phyloP scores from a whole-genome alignment of 37 sponge, comb jelly and placozoan species.

The Geodia barretti region DNA sequence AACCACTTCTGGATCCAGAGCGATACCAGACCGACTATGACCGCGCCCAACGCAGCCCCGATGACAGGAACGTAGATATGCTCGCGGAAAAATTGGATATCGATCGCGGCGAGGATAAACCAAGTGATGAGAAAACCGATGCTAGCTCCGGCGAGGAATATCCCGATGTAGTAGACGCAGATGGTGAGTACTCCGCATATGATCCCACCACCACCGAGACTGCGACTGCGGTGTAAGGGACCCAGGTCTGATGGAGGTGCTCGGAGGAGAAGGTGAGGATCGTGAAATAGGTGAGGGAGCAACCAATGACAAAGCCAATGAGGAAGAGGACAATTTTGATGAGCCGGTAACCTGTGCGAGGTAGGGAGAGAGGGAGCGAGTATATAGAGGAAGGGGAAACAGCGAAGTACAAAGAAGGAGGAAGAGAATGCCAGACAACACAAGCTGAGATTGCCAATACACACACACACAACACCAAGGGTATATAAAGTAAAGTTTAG shows the following conservation, averaged over 20 bases:
- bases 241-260: conserved; percentile 14
- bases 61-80: conserved; percentile 53
- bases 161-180: conserved; percentile 65
- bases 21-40: conserved; percentile 32
- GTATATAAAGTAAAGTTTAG: too few relatives aligned
- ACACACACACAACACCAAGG: too few relatives aligned
- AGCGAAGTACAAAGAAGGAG: background rate
- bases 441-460: too few relatives aligned
- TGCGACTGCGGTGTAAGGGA: background rate
- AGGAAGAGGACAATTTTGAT: conserved; percentile 44
- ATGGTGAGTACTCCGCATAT: conserved; percentile 40
- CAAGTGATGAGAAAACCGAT: conserved; percentile 45
- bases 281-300: conserved; percentile 30
- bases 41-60: conserved; percentile 1
- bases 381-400: too few relatives aligned
- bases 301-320: conserved; percentile 51
- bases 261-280: conserved; percentile 15
- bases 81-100: conserved; percentile 32
- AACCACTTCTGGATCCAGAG: conserved; percentile 65
- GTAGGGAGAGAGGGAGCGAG: conserved; percentile 54
- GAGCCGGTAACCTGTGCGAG: conserved; percentile 16
- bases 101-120: conserved; percentile 52
- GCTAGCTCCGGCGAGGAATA: conserved; percentile 56
- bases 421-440: background rate
- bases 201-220: background rate